Evolutionary conservation across 2,888 invertebrate genomes (phyloP).

Genomic region (Frankliniella fusca): DNA sequence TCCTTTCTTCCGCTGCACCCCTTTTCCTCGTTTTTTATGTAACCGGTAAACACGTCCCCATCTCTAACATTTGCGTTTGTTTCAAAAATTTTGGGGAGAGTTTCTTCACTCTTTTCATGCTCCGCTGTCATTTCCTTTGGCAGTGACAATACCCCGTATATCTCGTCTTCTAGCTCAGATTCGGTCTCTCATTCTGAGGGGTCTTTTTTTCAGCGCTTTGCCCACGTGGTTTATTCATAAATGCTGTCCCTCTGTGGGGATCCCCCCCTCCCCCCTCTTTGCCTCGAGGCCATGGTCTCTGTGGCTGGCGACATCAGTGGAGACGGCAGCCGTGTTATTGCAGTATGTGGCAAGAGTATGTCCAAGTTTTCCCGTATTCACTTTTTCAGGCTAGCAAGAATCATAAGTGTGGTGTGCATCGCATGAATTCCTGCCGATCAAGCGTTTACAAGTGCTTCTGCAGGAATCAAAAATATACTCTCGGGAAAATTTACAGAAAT

Average conservation of each 20-base stretch:
- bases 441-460: too few species aligned
- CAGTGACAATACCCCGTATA: background rate
- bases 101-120: background rate
- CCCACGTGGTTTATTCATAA: conserved; percentile 24
- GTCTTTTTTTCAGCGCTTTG: background rate
- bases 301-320: too few species aligned
- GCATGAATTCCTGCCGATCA: too few species aligned
- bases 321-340: too few species aligned
- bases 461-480: too few species aligned
- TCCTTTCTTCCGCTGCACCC: background rate
- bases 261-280: background rate
- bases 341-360: too few species aligned
- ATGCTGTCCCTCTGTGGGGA: background rate
- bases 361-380: too few species aligned
- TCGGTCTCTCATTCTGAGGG: background rate
- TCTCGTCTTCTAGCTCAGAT: background rate
- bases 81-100: conserved; percentile 1
- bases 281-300: background rate
- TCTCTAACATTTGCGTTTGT: background rate
- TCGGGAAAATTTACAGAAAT: too few species aligned
- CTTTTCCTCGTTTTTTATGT: background rate
- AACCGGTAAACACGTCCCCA: background rate
- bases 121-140: conserved; percentile 7
- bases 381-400: too few species aligned
- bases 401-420: too few species aligned